Evolutionary conservation across 2,888 invertebrate species (phyloP).

Genomic region (Xestia ashworthii): DNA sequence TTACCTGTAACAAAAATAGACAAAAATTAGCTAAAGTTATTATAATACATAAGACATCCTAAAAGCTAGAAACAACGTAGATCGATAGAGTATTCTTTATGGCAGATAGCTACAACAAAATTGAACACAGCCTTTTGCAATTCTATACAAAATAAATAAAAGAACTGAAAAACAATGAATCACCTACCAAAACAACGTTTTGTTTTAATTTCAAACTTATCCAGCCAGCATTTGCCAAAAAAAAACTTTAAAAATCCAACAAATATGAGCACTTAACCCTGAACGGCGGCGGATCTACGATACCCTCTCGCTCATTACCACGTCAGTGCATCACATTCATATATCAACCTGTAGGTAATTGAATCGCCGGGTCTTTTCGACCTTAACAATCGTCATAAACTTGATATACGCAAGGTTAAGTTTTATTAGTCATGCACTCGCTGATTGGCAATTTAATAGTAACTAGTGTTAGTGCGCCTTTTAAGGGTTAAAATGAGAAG

Average conservation of each 20-base stretch:
- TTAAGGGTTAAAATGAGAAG: conserved; percentile 6
- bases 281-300: conserved; percentile 43
- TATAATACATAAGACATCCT: background rate
- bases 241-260: conserved; percentile 17
- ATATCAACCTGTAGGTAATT: conserved; percentile 61
- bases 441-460: conserved; percentile 58
- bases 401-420: conserved; percentile 51
- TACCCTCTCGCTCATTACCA: conserved; percentile 57
- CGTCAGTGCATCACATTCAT: conserved; percentile 50
- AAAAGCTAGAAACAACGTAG: background rate
- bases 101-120: background rate
- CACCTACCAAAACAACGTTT: background rate
- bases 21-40: background rate
- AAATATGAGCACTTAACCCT: conserved; percentile 45
- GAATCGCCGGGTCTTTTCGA: conserved; percentile 57
- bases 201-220: background rate
- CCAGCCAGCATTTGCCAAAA: background rate
- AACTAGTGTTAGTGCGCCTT: conserved; percentile 10
- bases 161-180: background rate
- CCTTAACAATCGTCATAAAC: conserved; percentile 63
- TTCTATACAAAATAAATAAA: background rate
- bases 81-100: background rate
- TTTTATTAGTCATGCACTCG: conserved; percentile 57
- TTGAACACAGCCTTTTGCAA: background rate
- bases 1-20: conserved; percentile 73